Evolutionary conservation across 2,888 invertebrate species (phyloP).

Genomic region (Parnassius orleans): DNA sequence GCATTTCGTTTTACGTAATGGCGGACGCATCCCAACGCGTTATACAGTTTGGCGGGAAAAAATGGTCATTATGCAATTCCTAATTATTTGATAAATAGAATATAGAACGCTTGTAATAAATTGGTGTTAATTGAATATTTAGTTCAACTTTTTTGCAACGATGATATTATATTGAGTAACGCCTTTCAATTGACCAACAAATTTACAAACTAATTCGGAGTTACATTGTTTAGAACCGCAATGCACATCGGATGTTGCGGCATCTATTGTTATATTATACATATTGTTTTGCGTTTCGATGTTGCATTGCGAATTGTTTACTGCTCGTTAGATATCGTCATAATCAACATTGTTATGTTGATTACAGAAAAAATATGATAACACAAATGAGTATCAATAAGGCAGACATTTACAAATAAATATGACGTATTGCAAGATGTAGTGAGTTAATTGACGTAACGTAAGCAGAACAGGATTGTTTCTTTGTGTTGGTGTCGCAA

Average conservation of each 20-base stretch:
- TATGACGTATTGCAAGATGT: too few species aligned
- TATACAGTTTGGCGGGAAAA: too few species aligned
- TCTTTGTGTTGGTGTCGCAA: too few species aligned
- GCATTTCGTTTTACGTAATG: background rate
- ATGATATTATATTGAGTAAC: slow-evolving; percentile 1
- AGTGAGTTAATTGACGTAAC: too few species aligned
- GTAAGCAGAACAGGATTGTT: too few species aligned
- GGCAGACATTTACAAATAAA: too few species aligned
- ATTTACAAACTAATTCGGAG: background rate
- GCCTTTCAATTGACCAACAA: background rate
- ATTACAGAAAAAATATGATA: too few species aligned
- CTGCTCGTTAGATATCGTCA: background rate
- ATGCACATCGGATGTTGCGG: slow-evolving; percentile 1
- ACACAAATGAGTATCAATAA: too few species aligned
- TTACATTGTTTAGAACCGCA: background rate
- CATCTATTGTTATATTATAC: background rate
- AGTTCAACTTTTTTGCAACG: background rate
- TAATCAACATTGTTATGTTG: background rate
- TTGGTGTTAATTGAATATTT: too few species aligned
- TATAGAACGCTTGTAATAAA: too few species aligned
- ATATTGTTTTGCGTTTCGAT: background rate
- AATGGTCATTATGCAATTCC: too few species aligned
- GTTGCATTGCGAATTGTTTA: slow-evolving; percentile 2
- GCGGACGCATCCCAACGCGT: background rate
- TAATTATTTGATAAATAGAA: too few species aligned